Evolutionary conservation across 2,888 invertebrate genomes (phyloP).

Genomic region (Pyrgus malvae): DNA sequence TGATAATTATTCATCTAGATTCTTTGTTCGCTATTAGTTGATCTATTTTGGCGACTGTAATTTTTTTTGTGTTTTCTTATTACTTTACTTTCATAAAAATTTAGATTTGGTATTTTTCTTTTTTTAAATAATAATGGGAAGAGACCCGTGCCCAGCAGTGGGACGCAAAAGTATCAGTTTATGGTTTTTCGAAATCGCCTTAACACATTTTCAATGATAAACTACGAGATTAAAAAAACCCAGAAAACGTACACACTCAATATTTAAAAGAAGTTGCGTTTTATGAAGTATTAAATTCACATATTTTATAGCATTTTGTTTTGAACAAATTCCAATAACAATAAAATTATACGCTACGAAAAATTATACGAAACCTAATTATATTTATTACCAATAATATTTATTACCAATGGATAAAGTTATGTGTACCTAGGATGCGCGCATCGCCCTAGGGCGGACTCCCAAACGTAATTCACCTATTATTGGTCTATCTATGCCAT

Average conservation of each 20-base stretch:
- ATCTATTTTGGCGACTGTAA: neutral
- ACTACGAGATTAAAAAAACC: too few species aligned
- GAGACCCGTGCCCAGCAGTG: too few species aligned
- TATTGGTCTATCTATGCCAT: conserved; percentile 45
- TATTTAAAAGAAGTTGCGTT: too few species aligned
- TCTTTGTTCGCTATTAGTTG: neutral
- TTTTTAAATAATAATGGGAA: neutral
- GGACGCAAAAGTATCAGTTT: too few species aligned
- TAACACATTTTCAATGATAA: too few species aligned
- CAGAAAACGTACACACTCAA: too few species aligned
- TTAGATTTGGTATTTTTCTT: neutral
- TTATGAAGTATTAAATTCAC: too few species aligned
- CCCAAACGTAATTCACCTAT: conserved; percentile 43
- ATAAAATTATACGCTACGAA: neutral
- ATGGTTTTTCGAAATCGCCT: too few species aligned
- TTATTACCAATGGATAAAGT: neutral
- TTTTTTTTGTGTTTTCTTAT: too few species aligned
- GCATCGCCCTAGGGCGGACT: conserved; percentile 32
- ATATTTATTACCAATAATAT: conserved; percentile 1
- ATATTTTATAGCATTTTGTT: too few species aligned
- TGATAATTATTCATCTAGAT: neutral
- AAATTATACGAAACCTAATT: conserved; percentile 3
- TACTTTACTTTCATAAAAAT: too few species aligned
- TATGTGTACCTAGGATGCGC: conserved; percentile 22
- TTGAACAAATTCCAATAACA: neutral